These are phyloP conservation scores for Boloria selene DNA, from an alignment of 2,888 invertebrate species.

Conservation along the genomic window DNA sequence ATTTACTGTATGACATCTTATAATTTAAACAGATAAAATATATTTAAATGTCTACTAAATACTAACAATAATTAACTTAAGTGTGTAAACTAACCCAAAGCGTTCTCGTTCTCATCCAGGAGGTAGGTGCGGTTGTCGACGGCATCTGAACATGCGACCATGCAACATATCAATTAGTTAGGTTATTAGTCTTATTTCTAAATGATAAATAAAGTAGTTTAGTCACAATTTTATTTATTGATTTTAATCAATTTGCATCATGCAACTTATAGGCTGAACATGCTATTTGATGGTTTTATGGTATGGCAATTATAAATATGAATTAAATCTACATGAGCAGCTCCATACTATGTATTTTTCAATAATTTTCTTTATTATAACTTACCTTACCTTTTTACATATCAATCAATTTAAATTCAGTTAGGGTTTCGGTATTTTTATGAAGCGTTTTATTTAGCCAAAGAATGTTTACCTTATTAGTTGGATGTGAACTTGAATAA, in stretches of 20 bases:
- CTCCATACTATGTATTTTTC: too few relatives aligned
- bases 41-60: too few relatives aligned
- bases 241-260: background rate
- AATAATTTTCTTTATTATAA: too few relatives aligned
- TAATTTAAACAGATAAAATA: too few relatives aligned
- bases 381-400: too few relatives aligned
- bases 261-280: constrained; percentile 8
- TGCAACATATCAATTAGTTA: constrained; percentile 54
- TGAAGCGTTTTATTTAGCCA: too few relatives aligned
- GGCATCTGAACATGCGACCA: constrained; percentile 83
- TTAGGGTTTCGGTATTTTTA: too few relatives aligned
- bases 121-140: constrained; percentile 91
- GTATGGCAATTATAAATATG: background rate
- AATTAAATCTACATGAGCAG: too few relatives aligned
- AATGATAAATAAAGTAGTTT: constrained; percentile 1
- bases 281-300: background rate
- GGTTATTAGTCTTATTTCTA: constrained; percentile 12
- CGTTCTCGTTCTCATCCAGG: constrained; percentile 88
- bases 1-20: too few relatives aligned
- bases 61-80: background rate
- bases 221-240: constrained; percentile 1
- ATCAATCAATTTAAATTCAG: too few relatives aligned
- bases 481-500: too few relatives aligned
- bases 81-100: constrained; percentile 73
- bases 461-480: too few relatives aligned